phyloP scores from a whole-genome alignment of 2,888 invertebrate genomes.

The Erpobdella octoculata region DNA sequence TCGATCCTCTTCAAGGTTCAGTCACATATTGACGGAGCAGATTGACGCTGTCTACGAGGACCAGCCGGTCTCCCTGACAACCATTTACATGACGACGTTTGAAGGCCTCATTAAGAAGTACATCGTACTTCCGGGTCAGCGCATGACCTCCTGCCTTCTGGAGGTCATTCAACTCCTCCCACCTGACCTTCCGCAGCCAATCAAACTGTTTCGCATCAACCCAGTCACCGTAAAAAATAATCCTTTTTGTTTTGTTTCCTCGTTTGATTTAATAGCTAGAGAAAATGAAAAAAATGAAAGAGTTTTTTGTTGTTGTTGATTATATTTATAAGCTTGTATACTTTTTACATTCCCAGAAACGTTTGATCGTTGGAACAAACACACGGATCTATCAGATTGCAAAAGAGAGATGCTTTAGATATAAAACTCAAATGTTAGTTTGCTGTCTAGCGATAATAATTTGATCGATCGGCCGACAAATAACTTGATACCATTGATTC shows the following conservation, averaged over 20 bases:
- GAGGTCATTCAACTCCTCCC: constrained; percentile 27
- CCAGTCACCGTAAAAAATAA: constrained; percentile 6
- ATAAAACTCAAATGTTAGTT: constrained; percentile 3
- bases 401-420: constrained; percentile 22
- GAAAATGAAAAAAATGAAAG: too few species aligned
- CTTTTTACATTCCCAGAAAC: not conserved
- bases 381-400: constrained; percentile 23
- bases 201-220: constrained; percentile 7
- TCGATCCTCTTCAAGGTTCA: not conserved
- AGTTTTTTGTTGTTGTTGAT: too few species aligned
- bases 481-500: too few species aligned
- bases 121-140: constrained; percentile 64
- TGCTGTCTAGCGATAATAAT: too few species aligned
- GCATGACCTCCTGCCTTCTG: constrained; percentile 13
- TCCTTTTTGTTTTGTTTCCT: not conserved
- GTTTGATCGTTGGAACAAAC: constrained; percentile 18
- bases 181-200: constrained; percentile 12
- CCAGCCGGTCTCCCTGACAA: constrained; percentile 55
- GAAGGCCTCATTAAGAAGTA: constrained; percentile 72
- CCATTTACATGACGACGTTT: constrained; percentile 72
- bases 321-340: too few species aligned
- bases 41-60: not conserved
- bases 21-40: not conserved
- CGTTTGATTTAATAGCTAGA: too few species aligned
- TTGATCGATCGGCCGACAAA: too few species aligned